Evolutionary conservation across 2,113 vertebrate species (phyloP).

Genomic region (human (Homo sapiens)): DNA sequence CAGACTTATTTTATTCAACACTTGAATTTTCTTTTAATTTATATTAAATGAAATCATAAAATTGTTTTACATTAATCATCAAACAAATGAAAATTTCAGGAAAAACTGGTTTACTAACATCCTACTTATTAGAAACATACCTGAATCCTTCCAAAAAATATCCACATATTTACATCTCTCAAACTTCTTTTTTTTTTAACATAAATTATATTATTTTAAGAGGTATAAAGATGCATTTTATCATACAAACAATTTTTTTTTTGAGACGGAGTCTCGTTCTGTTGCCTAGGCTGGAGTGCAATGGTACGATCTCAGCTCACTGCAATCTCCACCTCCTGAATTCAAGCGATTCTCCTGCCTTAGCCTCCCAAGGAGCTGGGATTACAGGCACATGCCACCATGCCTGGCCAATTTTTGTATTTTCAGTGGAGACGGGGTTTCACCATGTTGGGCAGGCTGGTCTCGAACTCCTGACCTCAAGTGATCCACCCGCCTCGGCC

Average conservation of each 20-base stretch:
- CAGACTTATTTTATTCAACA: constrained; percentile 20
- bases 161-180: background rate
- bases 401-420: too few relatives aligned
- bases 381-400: too few relatives aligned
- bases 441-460: too few relatives aligned
- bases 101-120: background rate
- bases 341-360: too few relatives aligned
- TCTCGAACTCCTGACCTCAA: too few relatives aligned
- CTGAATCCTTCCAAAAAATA: background rate
- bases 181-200: background rate
- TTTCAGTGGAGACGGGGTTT: too few relatives aligned
- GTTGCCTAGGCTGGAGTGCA: too few relatives aligned
- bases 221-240: background rate
- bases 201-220: background rate
- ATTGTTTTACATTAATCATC: background rate
- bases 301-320: too few relatives aligned
- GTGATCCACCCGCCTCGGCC: too few relatives aligned
- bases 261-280: too few relatives aligned
- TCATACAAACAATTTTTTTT: background rate
- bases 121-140: background rate
- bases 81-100: constrained; percentile 5
- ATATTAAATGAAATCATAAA: constrained; percentile 36
- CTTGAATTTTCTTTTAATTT: constrained; percentile 14
- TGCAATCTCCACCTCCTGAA: too few relatives aligned
- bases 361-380: too few relatives aligned